Evolutionary conservation across 1,140 invertebrate species (phyloP), one percentile per base, ranked within the genome.

Genomic region (Tenebrio molitor): DNA sequence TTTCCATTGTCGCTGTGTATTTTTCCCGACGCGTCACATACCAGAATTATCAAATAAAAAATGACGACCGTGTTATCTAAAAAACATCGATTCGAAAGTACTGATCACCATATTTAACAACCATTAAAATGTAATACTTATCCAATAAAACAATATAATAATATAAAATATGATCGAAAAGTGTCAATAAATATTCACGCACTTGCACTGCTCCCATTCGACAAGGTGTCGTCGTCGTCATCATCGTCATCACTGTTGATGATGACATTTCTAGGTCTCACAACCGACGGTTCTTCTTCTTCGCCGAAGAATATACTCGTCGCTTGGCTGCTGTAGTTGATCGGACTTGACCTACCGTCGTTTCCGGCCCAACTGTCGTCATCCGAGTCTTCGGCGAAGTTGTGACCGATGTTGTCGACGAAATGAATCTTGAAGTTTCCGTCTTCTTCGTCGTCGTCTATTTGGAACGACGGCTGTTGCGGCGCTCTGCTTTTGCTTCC

Each of bases 251-350:
- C 63, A 2, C 72, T 36, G 29, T 36, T 10, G 16, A 41, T 12
- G 19, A 19, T 5, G 4, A 75, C 15, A 63, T 64, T 73, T 69
- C 74, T 72, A 7, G 73, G 70, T 39, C 71, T 73, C 42, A 19
- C 53, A 15, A 70, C 29, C 66, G 29, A 19, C 39, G 69, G 74
- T 23, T 75, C 72, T 41, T 74, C 50, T 6, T 72, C 67, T 8
- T 42, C 68, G 42, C 50, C 76, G 67, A 82, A 82, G 63, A 82
- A 82, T 42, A 82, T 79, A 67, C 70, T 81, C 1, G 79, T 73
- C 6, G 81, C 81, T 68, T 76, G 67, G 67, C 74, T 79, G 69
- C 79, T 81, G 67, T 75, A 73, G 46, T 64, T 33, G 15, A 68
- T 16, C 14, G 65, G 36, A 14, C 36, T 63, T 6, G 23, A 23